Evolutionary conservation across 2,113 vertebrate genomes (phyloP), one percentile per base, ranked within the genome.

Genomic region (Trichomycterus rosablanca): DNA sequence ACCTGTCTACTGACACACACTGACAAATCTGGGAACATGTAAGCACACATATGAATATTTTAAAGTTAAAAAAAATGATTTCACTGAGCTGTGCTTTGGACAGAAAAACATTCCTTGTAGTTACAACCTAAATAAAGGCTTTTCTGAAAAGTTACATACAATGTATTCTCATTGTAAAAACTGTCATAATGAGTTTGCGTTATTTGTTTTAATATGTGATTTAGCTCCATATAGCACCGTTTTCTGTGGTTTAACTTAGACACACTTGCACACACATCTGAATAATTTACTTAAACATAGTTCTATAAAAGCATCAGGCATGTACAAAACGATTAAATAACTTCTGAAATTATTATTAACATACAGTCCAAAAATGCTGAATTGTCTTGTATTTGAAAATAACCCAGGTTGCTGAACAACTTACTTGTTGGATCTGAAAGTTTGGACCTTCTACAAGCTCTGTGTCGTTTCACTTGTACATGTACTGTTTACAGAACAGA

Each of bases 231-330:
- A 48, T n/a, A n/a, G n/a, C n/a, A n/a, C n/a, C n/a, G n/a, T n/a
- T 66, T 52, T 50, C 42, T 48, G 74, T 72, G 77, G 57, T 63
- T 73, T 66, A 74, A 24, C 52, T 40, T 26, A 26, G 35, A 59
- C 44, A 75, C 59, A 57, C 43, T 19, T n/a, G 30, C 59, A 51
- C 68, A 49, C 57, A 54, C 39, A 39, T 32, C 62, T 48, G 48
- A 72, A 75, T 72, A 68, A 74, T 70, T 74, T 74, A 72, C 70
- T 72, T 59, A 9, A 63, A 70, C 51, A 67, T 70, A 54, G 60
- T 66, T 59, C 53, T 74, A 70, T 63, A 74, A 67, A 70, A 67
- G 42, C 32, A 67, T 56, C 56, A 50, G 35, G 26, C 63, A 66
- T 68, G 70, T 72, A 72, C 64, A 72, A 72, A 63, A 63, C 48